Evolutionary conservation across 2,797 vertebrate genomes (phyloP).

Genomic region (Hozukius guyotensis): DNA sequence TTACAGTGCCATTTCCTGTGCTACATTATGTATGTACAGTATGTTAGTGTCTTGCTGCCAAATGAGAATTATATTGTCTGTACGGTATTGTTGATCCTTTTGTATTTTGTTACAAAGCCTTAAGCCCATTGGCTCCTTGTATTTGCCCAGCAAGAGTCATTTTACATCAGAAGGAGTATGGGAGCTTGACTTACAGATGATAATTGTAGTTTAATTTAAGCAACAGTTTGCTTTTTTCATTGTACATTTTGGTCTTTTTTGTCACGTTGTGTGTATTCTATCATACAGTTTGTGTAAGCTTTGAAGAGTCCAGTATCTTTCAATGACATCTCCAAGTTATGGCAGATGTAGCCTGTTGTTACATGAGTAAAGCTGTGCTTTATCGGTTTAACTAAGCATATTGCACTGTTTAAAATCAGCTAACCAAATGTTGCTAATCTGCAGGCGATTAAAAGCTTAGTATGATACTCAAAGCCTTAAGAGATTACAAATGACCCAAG

Average conservation of each 20-base stretch:
- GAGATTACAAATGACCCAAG: conserved; percentile 44
- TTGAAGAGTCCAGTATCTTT: conserved; percentile 13
- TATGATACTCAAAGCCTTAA: conserved; percentile 13
- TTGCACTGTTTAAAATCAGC: conserved; percentile 41
- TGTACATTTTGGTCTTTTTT: conserved; percentile 8
- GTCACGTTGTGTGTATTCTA: not conserved
- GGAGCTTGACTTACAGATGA: conserved; percentile 1
- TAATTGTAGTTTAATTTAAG: conserved; percentile 11
- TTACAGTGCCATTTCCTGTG: conserved; percentile 24
- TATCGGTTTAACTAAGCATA: conserved; percentile 22
- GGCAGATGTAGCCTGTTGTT: not conserved
- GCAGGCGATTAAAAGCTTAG: not conserved
- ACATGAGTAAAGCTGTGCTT: conserved; percentile 22
- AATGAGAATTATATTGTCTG: conserved; percentile 1
- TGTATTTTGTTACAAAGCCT: conserved; percentile 8
- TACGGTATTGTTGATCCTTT: not conserved
- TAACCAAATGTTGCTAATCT: conserved; percentile 43
- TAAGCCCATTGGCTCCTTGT: not conserved
- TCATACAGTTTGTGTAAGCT: not conserved
- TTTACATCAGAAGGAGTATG: conserved; percentile 25
- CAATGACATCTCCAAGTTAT: not conserved
- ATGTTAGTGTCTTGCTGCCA: conserved; percentile 5
- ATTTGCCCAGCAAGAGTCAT: not conserved
- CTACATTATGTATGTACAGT: conserved; percentile 1
- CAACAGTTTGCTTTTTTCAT: not conserved